A percentile compares a stretch with the other conserved stretches of the same genome.
Evolutionary conservation across 2,113 vertebrate species (phyloP).

Genomic region (Saguinus imperator): DNA sequence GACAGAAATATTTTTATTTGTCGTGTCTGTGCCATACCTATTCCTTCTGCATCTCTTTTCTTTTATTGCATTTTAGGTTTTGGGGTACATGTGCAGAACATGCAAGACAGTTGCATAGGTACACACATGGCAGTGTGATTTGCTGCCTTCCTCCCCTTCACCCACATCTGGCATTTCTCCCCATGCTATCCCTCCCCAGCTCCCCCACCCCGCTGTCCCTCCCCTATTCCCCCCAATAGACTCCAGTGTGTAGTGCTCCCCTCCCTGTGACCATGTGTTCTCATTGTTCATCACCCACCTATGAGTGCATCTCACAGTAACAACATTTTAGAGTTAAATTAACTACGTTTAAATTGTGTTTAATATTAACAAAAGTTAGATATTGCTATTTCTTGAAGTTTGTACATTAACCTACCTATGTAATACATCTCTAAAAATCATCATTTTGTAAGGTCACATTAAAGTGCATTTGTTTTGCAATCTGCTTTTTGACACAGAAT

Average conservation of each 20-base stretch:
- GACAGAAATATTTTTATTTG: neutral
- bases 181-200: no score
- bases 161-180: no score
- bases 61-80: no score
- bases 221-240: no score
- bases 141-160: no score
- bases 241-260: no score
- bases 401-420: neutral
- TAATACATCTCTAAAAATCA: neutral
- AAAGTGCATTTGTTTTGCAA: neutral
- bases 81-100: no score
- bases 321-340: constrained; percentile 18
- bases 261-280: no score
- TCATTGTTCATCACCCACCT: no score
- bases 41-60: neutral
- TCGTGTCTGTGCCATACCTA: neutral
- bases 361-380: neutral
- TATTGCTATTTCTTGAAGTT: neutral
- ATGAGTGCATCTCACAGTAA: neutral
- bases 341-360: constrained; percentile 29
- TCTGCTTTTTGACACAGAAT: neutral
- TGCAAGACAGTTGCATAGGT: no score
- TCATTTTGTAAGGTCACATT: neutral
- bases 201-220: no score
- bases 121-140: no score